These are phyloP conservation scores for Tautogolabrus adspersus DNA, from an alignment of 2,113 vertebrate species.

Conservation along the genomic window DNA sequence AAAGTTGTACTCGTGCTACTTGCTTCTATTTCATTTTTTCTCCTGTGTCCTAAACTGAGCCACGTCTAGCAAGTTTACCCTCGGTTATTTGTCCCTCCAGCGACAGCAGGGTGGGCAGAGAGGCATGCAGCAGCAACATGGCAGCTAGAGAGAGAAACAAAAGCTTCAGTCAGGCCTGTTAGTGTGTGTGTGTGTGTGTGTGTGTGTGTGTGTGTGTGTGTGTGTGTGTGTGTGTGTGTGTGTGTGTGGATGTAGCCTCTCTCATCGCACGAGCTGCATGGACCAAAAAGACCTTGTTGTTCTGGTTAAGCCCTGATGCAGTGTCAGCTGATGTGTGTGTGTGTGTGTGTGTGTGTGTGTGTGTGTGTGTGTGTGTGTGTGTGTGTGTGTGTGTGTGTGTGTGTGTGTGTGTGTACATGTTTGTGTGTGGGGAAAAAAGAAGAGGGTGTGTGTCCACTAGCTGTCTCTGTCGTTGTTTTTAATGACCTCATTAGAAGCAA, in stretches of 20 bases:
- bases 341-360: slow-evolving; percentile 40
- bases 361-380: slow-evolving; percentile 14
- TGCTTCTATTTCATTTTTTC: background rate
- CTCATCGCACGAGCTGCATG: slow-evolving; percentile 55
- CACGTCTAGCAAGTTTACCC: slow-evolving; percentile 16
- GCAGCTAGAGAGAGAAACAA: slow-evolving; percentile 64
- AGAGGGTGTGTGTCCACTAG: slow-evolving; percentile 18
- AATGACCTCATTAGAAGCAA: slow-evolving; percentile 62
- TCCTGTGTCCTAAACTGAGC: slow-evolving; percentile 37
- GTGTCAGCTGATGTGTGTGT: slow-evolving; percentile 59
- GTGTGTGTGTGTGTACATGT: slow-evolving; percentile 14
- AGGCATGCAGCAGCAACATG: slow-evolving; percentile 37
- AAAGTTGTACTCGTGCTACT: background rate
- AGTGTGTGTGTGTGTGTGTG: background rate
- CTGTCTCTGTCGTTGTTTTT: slow-evolving; percentile 58
- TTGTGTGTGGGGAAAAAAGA: background rate
- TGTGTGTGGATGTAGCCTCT: slow-evolving; percentile 45
- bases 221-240: slow-evolving; percentile 43
- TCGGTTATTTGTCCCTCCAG: slow-evolving; percentile 40
- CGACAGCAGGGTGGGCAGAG: slow-evolving; percentile 22
- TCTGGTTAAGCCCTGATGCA: slow-evolving; percentile 48
- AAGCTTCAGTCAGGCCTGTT: slow-evolving; percentile 72
- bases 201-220: slow-evolving; percentile 44
- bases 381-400: too few relatives aligned
- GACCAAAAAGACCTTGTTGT: slow-evolving; percentile 68